Conservation (phyloP, 2,113 vertebrate species). For the Ancistrus triradiatus region DNA sequence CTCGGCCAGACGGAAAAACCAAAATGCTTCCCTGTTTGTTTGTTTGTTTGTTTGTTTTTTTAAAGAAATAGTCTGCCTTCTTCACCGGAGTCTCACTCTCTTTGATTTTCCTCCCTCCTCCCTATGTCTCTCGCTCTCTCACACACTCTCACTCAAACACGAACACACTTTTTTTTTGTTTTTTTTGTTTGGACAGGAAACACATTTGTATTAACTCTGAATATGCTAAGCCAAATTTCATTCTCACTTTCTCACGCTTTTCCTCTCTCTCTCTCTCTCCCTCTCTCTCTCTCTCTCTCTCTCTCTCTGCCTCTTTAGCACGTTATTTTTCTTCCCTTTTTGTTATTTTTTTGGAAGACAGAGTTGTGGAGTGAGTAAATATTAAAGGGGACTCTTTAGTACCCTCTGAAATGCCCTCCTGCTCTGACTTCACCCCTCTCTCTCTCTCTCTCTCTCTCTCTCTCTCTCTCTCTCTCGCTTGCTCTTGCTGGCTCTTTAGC, state of each 20-base stretch:
- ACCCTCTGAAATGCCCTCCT: conserved; percentile 40
- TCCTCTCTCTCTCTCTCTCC: not conserved
- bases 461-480: conserved; percentile 24
- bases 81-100: conserved; percentile 42
- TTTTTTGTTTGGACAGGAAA: conserved; percentile 39
- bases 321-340: conserved; percentile 1
- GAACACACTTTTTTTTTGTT: conserved; percentile 12
- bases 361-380: conserved; percentile 37
- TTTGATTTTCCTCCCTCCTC: conserved; percentile 41
- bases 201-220: conserved; percentile 45
- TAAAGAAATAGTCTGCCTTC: conserved; percentile 52
- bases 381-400: conserved; percentile 48
- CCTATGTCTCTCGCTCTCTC: conserved; percentile 29
- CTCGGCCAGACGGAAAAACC: conserved; percentile 55
- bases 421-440: conserved; percentile 25
- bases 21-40: conserved; percentile 57
- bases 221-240: conserved; percentile 50
- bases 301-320: conserved; percentile 22
- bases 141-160: conserved; percentile 7
- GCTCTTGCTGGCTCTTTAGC: conserved; percentile 21
- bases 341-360: conserved; percentile 43
- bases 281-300: conserved; percentile 23
- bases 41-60: conserved; percentile 42
- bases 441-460: not conserved
- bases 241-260: conserved; percentile 24